Conservation (phyloP, 2,888 invertebrate species). For the Meta bourneti region DNA sequence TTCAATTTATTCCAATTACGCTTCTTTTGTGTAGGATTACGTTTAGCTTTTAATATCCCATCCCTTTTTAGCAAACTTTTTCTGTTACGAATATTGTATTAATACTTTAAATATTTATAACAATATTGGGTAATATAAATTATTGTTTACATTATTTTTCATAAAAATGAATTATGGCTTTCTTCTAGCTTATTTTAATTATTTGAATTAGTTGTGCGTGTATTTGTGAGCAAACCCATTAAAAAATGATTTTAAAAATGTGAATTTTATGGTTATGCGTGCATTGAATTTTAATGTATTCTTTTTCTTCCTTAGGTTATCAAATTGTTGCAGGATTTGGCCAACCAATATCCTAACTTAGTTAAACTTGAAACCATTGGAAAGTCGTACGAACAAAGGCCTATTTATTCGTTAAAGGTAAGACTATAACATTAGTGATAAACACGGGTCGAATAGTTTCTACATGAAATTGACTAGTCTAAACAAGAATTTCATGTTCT, state of each 20-base stretch:
- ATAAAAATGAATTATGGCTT: neutral
- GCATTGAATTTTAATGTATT: neutral
- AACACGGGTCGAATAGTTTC: neutral
- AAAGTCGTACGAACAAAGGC: constrained; percentile 70
- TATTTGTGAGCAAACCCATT: neutral
- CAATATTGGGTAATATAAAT: no score
- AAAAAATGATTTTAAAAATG: no score
- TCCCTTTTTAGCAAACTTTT: no score
- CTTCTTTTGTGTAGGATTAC: no score
- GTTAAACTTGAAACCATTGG: constrained; percentile 52
- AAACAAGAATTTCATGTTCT: neutral
- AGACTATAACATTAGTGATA: neutral
- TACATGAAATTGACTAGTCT: neutral
- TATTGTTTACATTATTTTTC: no score
- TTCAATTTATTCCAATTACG: no score
- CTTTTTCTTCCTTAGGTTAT: constrained; percentile 41
- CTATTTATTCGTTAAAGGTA: constrained; percentile 72
- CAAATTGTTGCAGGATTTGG: constrained; percentile 27
- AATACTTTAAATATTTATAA: no score
- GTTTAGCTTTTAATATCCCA: no score
- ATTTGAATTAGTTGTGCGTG: neutral
- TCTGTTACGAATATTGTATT: no score
- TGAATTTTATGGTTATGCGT: no score
- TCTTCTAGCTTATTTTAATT: neutral
- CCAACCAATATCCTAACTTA: constrained; percentile 39